phyloP scores from a whole-genome alignment of 2,888 invertebrate genomes.

The Ligdia adustata region DNA sequence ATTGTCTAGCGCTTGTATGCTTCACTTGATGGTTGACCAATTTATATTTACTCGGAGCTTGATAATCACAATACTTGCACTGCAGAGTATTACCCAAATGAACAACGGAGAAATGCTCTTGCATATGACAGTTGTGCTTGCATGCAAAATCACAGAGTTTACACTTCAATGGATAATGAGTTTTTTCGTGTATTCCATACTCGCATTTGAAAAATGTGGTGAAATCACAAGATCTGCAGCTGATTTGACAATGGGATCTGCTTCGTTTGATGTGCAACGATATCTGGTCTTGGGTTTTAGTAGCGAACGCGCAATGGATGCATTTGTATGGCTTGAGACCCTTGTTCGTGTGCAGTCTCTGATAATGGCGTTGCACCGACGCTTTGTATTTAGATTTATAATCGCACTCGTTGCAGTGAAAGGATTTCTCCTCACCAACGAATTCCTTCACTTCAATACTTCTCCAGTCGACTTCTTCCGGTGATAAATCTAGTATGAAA shows the following conservation, averaged over 20 bases:
- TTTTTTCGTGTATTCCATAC: slow-evolving; percentile 57
- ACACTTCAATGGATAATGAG: slow-evolving; percentile 59
- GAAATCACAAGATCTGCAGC: slow-evolving; percentile 52
- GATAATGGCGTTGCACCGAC: slow-evolving; percentile 65
- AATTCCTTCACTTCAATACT: slow-evolving; percentile 60
- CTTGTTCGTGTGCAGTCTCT: slow-evolving; percentile 59
- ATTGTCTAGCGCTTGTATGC: slow-evolving; percentile 63
- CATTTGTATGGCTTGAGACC: slow-evolving; percentile 62
- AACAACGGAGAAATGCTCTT: slow-evolving; percentile 51
- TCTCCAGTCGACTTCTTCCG: slow-evolving; percentile 53
- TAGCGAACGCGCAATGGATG: slow-evolving; percentile 63
- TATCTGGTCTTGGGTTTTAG: slow-evolving; percentile 70
- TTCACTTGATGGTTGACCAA: slow-evolving; percentile 57
- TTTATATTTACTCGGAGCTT: slow-evolving; percentile 52
- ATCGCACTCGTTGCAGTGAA: slow-evolving; percentile 57
- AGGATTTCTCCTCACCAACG: slow-evolving; percentile 51
- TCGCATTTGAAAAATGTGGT: slow-evolving; percentile 59
- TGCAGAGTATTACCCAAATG: slow-evolving; percentile 59
- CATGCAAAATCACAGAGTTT: slow-evolving; percentile 53
- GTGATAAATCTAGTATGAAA: slow-evolving; percentile 52
- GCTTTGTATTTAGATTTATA: slow-evolving; percentile 65
- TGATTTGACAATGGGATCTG: slow-evolving; percentile 38
- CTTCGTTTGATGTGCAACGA: slow-evolving; percentile 65
- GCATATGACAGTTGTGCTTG: slow-evolving; percentile 59
- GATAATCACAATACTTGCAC: slow-evolving; percentile 60